Base-by-base conservation (phyloP, 2,797 vertebrate genomes). In the Oryzias sinensis region DNA sequence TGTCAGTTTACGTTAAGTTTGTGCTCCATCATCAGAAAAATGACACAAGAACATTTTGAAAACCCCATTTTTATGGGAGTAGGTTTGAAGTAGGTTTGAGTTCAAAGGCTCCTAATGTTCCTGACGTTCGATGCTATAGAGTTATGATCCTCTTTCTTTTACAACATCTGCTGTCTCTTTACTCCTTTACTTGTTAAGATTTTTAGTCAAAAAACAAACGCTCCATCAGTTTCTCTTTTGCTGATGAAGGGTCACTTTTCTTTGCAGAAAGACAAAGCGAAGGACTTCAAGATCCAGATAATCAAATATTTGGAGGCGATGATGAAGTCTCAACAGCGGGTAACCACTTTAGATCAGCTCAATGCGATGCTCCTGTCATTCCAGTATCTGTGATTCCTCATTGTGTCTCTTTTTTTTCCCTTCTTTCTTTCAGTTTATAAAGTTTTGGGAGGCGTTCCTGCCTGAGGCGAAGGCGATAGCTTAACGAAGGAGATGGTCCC, bases 391-490 rank as follows among this genome's bases (percentile, higher is more conserved):
- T 46, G 9, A 46, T 13, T n/a, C 11, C 11, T 17, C 48, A 22
- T 22, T 2, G 2, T 22, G 20, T 6, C 65, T 65, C 45, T 70
- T 7, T 0, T 33, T 16, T 9, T 51, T 59, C n/a, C 18, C 18
- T 5, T 37, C 65, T 77, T 37, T 76, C 3, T 83, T 72, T 2
- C 89, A 98, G 96, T 91, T 97, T 48, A 93, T 96, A 70, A 98
- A 96, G 86, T 97, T 95, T 72, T 98, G 97, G 97, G 97, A 98
- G 84, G 94, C 95, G 0, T 98, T 98, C 89, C 90, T 98, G 51
- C 97, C 97, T 0, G 96, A 98, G 84, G 97, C 96, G 2, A 98
- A 97, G 88, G 95, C 95, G 29, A 98, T 98, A 85, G 97, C 94
- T 61, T 98, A 94, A 94, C 54, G 18, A 82, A 80, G 85, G 73